These are phyloP conservation scores for Pelochelys cantorii DNA, from an alignment of 2,797 vertebrate genomes.

Conservation along the genomic window DNA sequence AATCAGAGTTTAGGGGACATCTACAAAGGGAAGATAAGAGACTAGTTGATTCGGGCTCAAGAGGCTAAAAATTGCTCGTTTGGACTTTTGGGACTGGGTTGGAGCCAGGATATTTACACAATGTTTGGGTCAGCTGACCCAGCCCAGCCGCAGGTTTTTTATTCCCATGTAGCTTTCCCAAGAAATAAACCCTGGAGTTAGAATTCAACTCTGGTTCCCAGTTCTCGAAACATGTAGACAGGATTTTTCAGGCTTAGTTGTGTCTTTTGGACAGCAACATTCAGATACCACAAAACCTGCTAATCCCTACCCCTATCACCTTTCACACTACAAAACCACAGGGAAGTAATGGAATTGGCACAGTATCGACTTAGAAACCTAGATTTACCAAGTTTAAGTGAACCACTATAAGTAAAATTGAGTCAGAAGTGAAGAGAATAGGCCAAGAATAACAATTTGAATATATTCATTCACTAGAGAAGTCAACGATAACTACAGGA, in stretches of 20 bases:
- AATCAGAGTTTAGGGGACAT: not conserved
- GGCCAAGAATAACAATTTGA: not conserved
- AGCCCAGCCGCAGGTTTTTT: not conserved
- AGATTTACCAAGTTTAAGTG: not conserved
- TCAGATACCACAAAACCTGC: not conserved
- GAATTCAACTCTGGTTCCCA: not conserved
- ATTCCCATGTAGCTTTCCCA: not conserved
- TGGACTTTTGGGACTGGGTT: not conserved
- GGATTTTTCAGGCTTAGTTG: not conserved
- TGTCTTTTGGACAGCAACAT: conserved; percentile 9
- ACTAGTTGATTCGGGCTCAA: not conserved
- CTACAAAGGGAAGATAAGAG: not conserved
- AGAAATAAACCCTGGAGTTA: not conserved
- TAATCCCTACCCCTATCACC: not conserved
- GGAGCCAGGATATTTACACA: not conserved
- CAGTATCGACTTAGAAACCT: not conserved
- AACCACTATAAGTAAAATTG: not conserved
- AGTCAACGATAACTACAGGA: not conserved
- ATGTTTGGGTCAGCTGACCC: not conserved
- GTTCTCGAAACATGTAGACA: not conserved
- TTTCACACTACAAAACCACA: not conserved
- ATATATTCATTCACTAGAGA: not conserved
- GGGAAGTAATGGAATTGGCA: not conserved
- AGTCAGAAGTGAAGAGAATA: not conserved
- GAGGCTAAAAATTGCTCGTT: not conserved